Evolutionary conservation across 2,113 vertebrate genomes (phyloP), one percentile per base, ranked within the genome.

Genomic region (Calypte anna): DNA sequence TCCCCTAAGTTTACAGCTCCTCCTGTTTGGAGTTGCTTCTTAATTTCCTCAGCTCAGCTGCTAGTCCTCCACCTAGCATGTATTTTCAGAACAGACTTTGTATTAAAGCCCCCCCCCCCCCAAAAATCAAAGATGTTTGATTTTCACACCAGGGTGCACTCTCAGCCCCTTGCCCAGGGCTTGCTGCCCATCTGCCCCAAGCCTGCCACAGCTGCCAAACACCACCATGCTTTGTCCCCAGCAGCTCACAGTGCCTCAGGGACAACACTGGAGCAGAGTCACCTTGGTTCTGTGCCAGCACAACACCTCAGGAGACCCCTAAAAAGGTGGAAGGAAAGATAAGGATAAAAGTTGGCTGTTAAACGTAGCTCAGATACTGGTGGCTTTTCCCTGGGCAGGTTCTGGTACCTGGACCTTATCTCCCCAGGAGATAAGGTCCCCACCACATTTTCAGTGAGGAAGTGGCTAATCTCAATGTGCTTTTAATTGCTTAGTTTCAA

Each of bases 401-500:
- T 86, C 62, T 30, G 64, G 68, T 57, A n/a, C 11, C 2, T 10
- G 23, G 19, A 40, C 51, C 53, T 92, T 66, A 48, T 81, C 77
- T 86, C 55, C 54, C 72, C 1, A 1, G 22, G 61, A 43, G 7
- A 22, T n/a, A n/a, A n/a, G n/a, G n/a, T n/a, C 28, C 74, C 38
- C 6, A 4, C 73, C 69, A 22, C 13, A 0, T 70, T 67, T 70
- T 63, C 83, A 7, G 3, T 14, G 86, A 89, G 85, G 80, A 94
- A 85, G 67, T 44, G 23, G 40, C 66, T 90, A 76, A 82, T 57
- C 63, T 77, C 82, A 50, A 5, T 9, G 64, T 72, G 75, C 78
- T 91, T 87, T 77, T 82, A 93, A 87, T 92, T 86, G 87, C 91
- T 81, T 88, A 23, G 40, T 91, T 94, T 90, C 91, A 95, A 93